Base-by-base conservation (phyloP, 1,140 invertebrate species). In the Plodia interpunctella region DNA sequence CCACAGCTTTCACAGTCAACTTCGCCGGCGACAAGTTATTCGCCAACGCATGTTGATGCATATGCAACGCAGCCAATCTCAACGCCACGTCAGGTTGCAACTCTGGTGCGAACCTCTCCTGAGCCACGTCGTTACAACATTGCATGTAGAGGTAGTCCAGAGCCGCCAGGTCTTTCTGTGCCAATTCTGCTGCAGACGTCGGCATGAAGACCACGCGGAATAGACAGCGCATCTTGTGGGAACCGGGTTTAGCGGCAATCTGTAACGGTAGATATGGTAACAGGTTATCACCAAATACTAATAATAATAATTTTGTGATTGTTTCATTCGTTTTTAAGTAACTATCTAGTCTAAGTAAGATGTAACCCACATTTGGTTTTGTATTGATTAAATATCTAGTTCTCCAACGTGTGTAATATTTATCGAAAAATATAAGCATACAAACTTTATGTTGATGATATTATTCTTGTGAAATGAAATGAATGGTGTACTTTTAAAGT, bases 51-150 rank as follows among this genome's bases (percentile, higher is more conserved):
- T 97, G 96, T 76, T 98, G 96, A 74, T 97, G 96, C 78, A 98
- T 96, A 70, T 98, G 96, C 11, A 98, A 82, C 0, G 97, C 96
- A 0, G 97, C 96, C 50, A 98, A 88, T 25, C 96, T 90, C 10
- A 98, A 79, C 6, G 96, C 96, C 4, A 95, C 94, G 65, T 98
- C 97, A 50, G 96, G 96, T 71, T 97, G 95, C 56, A 98, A 91
- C 78, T 98, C 97, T 0, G 96, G 96, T 0, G 96, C 94, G 83
- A 97, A 97, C 49, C 97, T 86, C 76, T 98, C 97, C 76, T 97
- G 95, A 8, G 97, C 94, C 5, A 98, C 96, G 88, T 98, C 97
- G 80, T 97, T 98, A 78, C 96, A 97, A 84, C 96, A 97, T 91
- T 97, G 93, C 75, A 95, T 92, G 88, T 96, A 98, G 15, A 98